Base-by-base conservation (phyloP, 2,113 vertebrate species). In the Dolichallabes microphthalmus region DNA sequence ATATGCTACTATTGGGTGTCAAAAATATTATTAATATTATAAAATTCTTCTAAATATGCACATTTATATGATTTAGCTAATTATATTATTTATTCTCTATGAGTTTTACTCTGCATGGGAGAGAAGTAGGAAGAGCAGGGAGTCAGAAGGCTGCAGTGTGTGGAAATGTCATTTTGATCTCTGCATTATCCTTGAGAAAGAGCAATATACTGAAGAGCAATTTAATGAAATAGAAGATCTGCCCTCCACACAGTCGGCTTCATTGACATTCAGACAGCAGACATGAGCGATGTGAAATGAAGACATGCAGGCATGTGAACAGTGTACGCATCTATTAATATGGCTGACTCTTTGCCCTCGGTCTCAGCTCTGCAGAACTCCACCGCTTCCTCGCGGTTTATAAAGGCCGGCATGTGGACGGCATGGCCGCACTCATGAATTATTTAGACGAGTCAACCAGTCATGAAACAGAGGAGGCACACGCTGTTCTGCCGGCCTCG, bases 151-250 rank as follows among this genome's bases (percentile, higher is more conserved):
- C 17, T 19, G 57, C 35, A 17, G 4, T 61, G 55, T 60, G 52
- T 63, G 58, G 78, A 86, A 79, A 55, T 87, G 63, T n/a, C 19
- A 30, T 71, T 85, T 87, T 83, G 86, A 84, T 88, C 82, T 86
- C 32, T 81, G 78, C 64, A 76, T 27, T 84, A 82, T 84, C 79
- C 82, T 75, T 13, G 58, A 86, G 74, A 57, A 87, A 82, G 84
- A 88, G 82, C 82, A 82, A 87, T 88, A 86, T 80, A 61, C 60
- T 64, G 20, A 81, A 52, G 57, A 27, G 35, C 60, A 50, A 50
- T 64, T 81, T 81, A 81, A 81, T 85, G 57, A 83, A 32, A 85
- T 58, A 58, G 39, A 81, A 64, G 60, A 61, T 45, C 79, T 64
- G 60, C 60, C 52, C 60, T 64, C 60, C n/a, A 15, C 79, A 81